Conservation (phyloP, 2,888 invertebrate species). For the Drosophila cognata region DNA sequence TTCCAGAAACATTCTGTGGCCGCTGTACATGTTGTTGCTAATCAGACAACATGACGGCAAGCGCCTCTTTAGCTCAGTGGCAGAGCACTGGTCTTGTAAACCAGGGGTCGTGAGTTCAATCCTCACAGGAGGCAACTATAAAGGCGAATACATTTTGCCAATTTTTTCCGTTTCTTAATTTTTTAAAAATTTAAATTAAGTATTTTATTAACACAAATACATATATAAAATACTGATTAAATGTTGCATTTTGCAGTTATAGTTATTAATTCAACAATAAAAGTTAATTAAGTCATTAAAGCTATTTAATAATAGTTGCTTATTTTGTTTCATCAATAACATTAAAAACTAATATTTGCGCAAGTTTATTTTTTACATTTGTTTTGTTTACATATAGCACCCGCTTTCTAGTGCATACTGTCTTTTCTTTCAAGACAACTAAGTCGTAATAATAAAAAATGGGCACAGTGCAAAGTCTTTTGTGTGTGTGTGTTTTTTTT, state of each 20-base stretch:
- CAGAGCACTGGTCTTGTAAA: slow-evolving; percentile 97
- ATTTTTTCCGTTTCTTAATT: slow-evolving; percentile 17
- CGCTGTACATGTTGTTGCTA: slow-evolving; percentile 37
- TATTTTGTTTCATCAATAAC: background rate
- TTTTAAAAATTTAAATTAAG: background rate
- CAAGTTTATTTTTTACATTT: background rate
- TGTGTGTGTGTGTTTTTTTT: slow-evolving; percentile 36
- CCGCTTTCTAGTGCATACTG: slow-evolving; percentile 4
- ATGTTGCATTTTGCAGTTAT: background rate
- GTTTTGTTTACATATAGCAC: background rate
- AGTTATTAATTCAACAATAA: background rate
- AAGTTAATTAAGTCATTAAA: background rate
- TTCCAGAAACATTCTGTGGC: slow-evolving; percentile 57
- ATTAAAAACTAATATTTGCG: background rate
- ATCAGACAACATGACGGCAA: slow-evolving; percentile 46
- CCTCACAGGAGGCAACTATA: slow-evolving; percentile 92
- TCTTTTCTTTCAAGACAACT: slow-evolving; percentile 15
- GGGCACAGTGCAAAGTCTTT: slow-evolving; percentile 36
- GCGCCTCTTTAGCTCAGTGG: slow-evolving; percentile 95
- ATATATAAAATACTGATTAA: background rate
- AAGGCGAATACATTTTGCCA: background rate
- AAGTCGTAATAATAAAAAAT: slow-evolving; percentile 45
- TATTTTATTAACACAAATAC: no score
- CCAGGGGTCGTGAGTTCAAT: slow-evolving; percentile 96
- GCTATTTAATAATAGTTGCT: background rate